Evolutionary conservation across 2,888 invertebrate genomes (phyloP), one percentile per base, ranked within the genome.

Genomic region (Torymus tubicola): DNA sequence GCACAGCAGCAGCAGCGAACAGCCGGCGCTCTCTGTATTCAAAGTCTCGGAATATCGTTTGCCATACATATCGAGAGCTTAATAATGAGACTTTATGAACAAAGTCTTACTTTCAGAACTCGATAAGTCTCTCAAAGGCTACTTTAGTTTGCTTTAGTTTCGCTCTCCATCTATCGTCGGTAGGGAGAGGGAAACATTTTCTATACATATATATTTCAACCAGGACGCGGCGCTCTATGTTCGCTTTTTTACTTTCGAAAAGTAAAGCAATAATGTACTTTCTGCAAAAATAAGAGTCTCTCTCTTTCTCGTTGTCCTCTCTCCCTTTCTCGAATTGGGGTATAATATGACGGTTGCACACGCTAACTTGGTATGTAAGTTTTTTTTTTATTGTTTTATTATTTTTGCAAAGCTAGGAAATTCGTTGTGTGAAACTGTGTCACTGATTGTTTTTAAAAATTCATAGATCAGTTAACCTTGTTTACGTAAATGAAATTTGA

Each of bases 41-140:
- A 71, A 76, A 80, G 76, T 80, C 68, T 52, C 42, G 69, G 65
- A 77, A 77, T 74, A 74, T 74, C 78, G 70, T 69, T 81, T 68
- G 77, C 78, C 73, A 70, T 81, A 78, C 81, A 75, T 78, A 78
- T 75, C 77, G 69, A 67, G 24, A 70, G 72, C 70, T 74, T 78
- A 78, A 81, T 81, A 81, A 81, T 81, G 64, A 78, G 78, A 81
- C 78, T 81, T 78, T 75, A 75, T 71, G 81, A 81, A 81, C 81
- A 81, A 78, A 75, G 75, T 78, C 81, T 75, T 75, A 70, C 81
- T 81, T 78, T 24, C 61, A 21, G 74, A 81, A 81, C 81, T 81
- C 81, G 78, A 78, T 78, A 70, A 78, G 78, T 74, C 71, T 55
- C 60, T 78, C 71, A 76, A 77, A 73, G 77, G 81, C 77, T 81